Percentiles rank a stretch among this genome's conserved stretches.
Conservation (phyloP, 2,113 vertebrate genomes). For the Notothenia coriiceps region DNA sequence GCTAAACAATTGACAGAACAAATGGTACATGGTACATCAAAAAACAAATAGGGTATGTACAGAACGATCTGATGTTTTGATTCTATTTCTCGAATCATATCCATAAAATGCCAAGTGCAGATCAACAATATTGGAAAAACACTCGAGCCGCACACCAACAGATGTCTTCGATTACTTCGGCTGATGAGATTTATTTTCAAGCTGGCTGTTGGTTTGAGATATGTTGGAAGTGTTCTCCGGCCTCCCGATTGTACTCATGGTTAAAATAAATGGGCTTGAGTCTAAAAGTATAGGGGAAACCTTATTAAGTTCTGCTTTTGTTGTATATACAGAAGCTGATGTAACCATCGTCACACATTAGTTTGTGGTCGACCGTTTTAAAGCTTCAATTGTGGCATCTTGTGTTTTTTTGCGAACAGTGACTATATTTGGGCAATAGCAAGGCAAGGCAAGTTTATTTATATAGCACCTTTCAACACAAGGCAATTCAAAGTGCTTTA, state of each 20-base stretch:
- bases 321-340: no score
- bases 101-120: not conserved
- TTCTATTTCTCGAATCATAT: constrained; percentile 1
- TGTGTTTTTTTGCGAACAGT: no score
- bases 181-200: constrained; percentile 2
- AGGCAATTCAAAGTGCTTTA: no score
- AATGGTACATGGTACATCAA: not conserved
- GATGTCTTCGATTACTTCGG: not conserved
- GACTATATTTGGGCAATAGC: no score
- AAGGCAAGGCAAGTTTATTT: no score
- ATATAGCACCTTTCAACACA: no score
- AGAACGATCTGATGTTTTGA: not conserved
- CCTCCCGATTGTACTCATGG: not conserved
- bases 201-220: constrained; percentile 9
- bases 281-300: not conserved
- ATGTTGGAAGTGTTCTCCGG: not conserved
- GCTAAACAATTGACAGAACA: not conserved
- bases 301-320: not conserved
- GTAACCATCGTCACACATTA: no score
- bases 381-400: no score
- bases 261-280: not conserved
- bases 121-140: constrained; percentile 6
- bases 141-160: not conserved
- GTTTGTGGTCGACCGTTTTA: no score
- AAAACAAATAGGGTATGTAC: not conserved